These are phyloP conservation scores for Parambassis ranga DNA, from an alignment of 2,797 vertebrate genomes.

Conservation along the genomic window DNA sequence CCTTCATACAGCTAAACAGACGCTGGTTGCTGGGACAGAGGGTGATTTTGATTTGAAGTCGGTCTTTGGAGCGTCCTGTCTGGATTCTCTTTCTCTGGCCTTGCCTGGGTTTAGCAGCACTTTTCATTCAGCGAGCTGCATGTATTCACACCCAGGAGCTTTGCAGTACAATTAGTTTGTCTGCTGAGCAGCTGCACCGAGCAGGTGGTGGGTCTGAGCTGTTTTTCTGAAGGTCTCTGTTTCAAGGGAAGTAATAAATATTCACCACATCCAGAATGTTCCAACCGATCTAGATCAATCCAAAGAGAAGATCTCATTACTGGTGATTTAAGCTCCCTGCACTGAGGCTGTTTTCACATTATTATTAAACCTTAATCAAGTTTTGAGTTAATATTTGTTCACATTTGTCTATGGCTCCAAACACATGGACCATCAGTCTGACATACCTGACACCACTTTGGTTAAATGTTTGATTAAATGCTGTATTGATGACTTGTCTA, in stretches of 20 bases:
- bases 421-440: too few species aligned
- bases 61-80: too few species aligned
- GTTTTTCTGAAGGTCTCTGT: conserved; percentile 17
- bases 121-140: conserved; percentile 19
- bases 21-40: not conserved
- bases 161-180: conserved; percentile 42
- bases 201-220: conserved; percentile 54
- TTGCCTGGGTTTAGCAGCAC: not conserved
- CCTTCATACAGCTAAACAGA: conserved; percentile 52
- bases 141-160: conserved; percentile 33
- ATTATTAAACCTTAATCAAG: too few species aligned
- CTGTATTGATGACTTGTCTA: too few species aligned
- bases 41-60: conserved; percentile 8
- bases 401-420: too few species aligned
- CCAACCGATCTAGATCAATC: not conserved
- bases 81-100: too few species aligned
- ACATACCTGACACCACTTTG: too few species aligned
- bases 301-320: too few species aligned
- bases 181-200: conserved; percentile 53
- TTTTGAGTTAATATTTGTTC: too few species aligned
- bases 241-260: conserved; percentile 9
- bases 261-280: conserved; percentile 1
- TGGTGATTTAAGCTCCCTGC: too few species aligned
- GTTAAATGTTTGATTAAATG: too few species aligned
- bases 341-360: too few species aligned